phyloP scores from a whole-genome alignment of 2,797 vertebrate genomes.

The Gymnoscopelus braueri region DNA sequence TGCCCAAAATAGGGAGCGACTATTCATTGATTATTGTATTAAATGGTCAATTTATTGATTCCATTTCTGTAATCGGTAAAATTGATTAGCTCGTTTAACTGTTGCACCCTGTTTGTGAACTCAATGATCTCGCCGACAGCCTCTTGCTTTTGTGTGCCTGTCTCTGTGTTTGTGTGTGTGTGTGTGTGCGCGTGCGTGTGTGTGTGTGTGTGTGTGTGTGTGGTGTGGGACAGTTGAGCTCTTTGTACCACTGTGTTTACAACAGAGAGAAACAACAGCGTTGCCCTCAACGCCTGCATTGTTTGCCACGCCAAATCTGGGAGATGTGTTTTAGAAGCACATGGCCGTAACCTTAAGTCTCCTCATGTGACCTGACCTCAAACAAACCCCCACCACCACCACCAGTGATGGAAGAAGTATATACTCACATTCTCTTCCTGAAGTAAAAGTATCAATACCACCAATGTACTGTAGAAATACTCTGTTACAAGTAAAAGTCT shows the following conservation, averaged over 20 bases:
- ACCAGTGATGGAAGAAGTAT: too few relatives aligned
- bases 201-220: neutral
- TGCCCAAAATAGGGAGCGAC: too few relatives aligned
- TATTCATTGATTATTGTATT: too few relatives aligned
- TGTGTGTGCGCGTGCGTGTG: neutral
- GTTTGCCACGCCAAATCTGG: neutral
- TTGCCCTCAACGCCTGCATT: neutral
- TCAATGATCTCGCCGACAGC: neutral
- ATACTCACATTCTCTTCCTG: too few relatives aligned
- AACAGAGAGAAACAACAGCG: slow-evolving; percentile 8
- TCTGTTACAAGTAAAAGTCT: too few relatives aligned
- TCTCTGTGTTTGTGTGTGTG: neutral
- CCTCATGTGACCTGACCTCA: neutral
- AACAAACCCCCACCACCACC: too few relatives aligned
- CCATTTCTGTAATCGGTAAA: too few relatives aligned
- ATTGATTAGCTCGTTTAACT: too few relatives aligned
- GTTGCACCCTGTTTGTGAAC: neutral
- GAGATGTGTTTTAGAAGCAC: neutral
- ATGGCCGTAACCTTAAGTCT: neutral
- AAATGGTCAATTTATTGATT: too few relatives aligned
- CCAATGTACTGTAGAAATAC: too few relatives aligned
- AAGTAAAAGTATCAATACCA: too few relatives aligned
- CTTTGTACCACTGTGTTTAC: neutral
- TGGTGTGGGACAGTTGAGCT: neutral
- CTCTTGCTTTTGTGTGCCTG: neutral